A percentile compares a stretch with the other conserved stretches of the same genome.
phyloP scores from a whole-genome alignment of 1,140 invertebrate species.

The Philopotamus ludificatus region DNA sequence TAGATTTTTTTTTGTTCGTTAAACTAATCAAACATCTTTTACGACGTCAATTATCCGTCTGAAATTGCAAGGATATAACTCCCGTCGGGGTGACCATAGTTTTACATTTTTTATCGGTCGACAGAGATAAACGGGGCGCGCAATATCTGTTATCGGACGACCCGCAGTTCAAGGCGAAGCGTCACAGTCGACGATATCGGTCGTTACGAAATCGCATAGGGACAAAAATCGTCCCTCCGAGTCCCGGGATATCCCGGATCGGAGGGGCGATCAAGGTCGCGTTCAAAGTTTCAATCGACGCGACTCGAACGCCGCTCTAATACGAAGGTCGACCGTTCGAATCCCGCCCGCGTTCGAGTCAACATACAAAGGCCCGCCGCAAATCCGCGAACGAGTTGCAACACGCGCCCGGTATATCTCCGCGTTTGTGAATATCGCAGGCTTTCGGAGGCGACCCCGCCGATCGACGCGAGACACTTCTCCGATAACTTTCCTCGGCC shows the following conservation, averaged over 20 bases:
- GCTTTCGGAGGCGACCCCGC: conserved; percentile 40
- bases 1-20: too few species aligned
- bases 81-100: too few species aligned
- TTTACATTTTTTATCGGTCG: too few species aligned
- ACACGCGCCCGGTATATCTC: neutral
- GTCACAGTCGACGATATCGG: neutral
- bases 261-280: too few species aligned
- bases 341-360: conserved; percentile 15
- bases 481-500: conserved; percentile 29
- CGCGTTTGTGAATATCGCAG: neutral
- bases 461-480: conserved; percentile 34
- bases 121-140: too few species aligned
- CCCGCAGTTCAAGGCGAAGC: conserved; percentile 31
- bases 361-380: neutral
- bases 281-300: neutral
- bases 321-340: conserved; percentile 32
- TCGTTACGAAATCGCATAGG: neutral
- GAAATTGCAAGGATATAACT: too few species aligned
- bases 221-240: too few species aligned
- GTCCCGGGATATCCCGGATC: too few species aligned
- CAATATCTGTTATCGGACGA: conserved; percentile 25
- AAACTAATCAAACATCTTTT: conserved; percentile 11
- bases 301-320: conserved; percentile 23
- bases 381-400: neutral
- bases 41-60: too few species aligned